These are phyloP conservation scores for Chionodraco myersi DNA, from an alignment of 2,113 vertebrate species.

Conservation along the genomic window DNA sequence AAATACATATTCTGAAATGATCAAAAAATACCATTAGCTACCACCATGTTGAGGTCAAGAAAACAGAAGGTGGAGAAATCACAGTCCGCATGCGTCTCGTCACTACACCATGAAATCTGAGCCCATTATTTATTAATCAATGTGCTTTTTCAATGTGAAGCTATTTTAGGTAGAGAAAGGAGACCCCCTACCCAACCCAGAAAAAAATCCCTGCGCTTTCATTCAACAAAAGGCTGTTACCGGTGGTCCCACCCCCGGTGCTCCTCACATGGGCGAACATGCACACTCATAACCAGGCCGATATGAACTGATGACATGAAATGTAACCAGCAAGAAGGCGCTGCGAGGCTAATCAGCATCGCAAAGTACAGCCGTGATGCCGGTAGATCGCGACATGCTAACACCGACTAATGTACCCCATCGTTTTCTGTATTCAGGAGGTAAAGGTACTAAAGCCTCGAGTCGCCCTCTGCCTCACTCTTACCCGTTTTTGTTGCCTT, in stretches of 20 bases:
- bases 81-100: constrained; percentile 22
- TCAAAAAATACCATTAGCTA: neutral
- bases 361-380: neutral
- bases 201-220: constrained; percentile 39
- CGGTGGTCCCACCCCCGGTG: constrained; percentile 64
- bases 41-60: constrained; percentile 7
- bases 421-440: constrained; percentile 2
- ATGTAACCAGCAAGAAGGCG: constrained; percentile 13
- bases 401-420: neutral
- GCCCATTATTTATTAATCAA: constrained; percentile 60
- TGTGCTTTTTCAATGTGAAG: constrained; percentile 22
- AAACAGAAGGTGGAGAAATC: constrained; percentile 4
- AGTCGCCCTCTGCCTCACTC: constrained; percentile 67
- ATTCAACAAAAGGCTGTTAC: constrained; percentile 71
- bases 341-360: constrained; percentile 9
- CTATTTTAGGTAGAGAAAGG: constrained; percentile 46
- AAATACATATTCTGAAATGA: neutral
- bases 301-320: constrained; percentile 53
- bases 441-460: constrained; percentile 52
- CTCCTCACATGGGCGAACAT: constrained; percentile 71
- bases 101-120: constrained; percentile 35
- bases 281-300: constrained; percentile 60
- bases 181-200: constrained; percentile 4
- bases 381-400: constrained; percentile 4
- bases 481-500: constrained; percentile 89